Evolutionary conservation across 2,797 vertebrate species (phyloP).

Genomic region (Buphagus erythrorhynchus): DNA sequence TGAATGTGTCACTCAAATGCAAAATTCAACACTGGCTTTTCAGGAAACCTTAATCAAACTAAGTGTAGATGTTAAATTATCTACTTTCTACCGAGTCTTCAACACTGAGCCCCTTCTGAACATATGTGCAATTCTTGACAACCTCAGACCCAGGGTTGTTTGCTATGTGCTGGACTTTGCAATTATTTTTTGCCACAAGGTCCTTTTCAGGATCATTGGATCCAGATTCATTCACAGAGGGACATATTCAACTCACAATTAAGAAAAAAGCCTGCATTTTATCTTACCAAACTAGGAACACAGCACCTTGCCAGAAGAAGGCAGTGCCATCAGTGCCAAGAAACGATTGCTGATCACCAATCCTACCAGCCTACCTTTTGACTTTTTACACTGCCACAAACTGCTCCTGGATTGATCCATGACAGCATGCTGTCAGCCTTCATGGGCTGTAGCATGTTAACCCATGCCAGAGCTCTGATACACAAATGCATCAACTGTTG

Average conservation of each 20-base stretch:
- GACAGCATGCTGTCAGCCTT: not conserved
- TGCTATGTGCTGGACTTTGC: rapidly evolving
- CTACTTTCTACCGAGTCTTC: not conserved
- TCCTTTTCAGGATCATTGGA: not conserved
- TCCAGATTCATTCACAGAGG: not conserved
- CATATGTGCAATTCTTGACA: rapidly evolving
- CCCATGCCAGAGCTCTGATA: not conserved
- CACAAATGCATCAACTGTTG: not conserved
- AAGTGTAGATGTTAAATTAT: not conserved
- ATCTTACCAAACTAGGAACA: not conserved
- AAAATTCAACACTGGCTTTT: not conserved
- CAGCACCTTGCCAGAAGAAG: not conserved
- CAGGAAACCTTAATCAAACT: not conserved
- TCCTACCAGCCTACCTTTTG: not conserved
- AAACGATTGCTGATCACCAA: not conserved
- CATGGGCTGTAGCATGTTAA: not conserved
- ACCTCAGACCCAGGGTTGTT: not conserved
- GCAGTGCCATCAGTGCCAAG: not conserved
- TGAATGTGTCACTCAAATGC: not conserved
- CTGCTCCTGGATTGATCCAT: not conserved
- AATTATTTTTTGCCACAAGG: not conserved
- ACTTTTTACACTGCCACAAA: not conserved
- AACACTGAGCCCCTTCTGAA: not conserved
- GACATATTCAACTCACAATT: rapidly evolving
- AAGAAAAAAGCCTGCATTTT: not conserved